Percentiles rank a stretch among this genome's conserved stretches.
These are phyloP conservation scores for Teinopalpus imperialis DNA, from an alignment of 2,888 invertebrate species.

Conservation along the genomic window DNA sequence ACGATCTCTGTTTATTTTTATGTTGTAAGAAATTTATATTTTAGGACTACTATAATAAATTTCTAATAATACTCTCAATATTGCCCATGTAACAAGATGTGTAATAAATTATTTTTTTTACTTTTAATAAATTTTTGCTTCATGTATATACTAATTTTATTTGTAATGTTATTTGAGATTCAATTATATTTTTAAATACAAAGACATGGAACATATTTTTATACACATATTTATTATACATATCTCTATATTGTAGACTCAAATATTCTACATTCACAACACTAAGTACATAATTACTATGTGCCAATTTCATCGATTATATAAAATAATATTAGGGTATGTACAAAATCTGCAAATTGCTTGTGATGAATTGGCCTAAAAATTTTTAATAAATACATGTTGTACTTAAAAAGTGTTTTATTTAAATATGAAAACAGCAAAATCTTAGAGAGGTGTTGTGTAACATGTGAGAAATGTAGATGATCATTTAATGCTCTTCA, in stretches of 20 bases:
- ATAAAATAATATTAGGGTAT: too few relatives aligned
- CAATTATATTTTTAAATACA: constrained; percentile 10
- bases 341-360: constrained; percentile 9
- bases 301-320: constrained; percentile 18
- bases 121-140: constrained; percentile 6
- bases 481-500: too few relatives aligned
- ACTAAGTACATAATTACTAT: constrained; percentile 4
- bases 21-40: constrained; percentile 16
- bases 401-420: constrained; percentile 21
- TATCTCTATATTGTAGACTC: constrained; percentile 7
- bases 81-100: neutral
- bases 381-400: constrained; percentile 18
- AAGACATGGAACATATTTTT: constrained; percentile 23
- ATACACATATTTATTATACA: constrained; percentile 21
- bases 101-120: constrained; percentile 10
- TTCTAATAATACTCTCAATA: constrained; percentile 18
- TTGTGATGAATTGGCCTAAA: constrained; percentile 18
- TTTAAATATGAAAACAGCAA: too few relatives aligned
- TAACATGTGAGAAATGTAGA: too few relatives aligned
- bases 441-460: too few relatives aligned
- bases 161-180: constrained; percentile 14
- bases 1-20: constrained; percentile 33
- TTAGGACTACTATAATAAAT: constrained; percentile 1
- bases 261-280: constrained; percentile 6
- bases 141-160: constrained; percentile 15